phyloP scores from a whole-genome alignment of 1,140 invertebrate species.

The Heterodera schachtii region DNA sequence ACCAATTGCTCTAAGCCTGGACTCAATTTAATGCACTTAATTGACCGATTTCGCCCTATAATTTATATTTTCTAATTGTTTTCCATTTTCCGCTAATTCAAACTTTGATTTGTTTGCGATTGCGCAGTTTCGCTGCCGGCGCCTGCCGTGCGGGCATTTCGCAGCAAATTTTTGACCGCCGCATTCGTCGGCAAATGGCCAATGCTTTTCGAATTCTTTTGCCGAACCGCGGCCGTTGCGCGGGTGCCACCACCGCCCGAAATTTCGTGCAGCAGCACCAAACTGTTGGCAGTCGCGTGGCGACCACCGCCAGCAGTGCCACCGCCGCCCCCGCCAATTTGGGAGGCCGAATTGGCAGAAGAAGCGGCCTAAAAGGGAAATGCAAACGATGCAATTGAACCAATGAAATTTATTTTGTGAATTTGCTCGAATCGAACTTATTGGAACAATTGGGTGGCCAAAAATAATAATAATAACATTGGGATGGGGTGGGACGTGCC shows the following conservation, averaged over 20 bases:
- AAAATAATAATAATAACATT: too few relatives aligned
- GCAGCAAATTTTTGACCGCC: not conserved
- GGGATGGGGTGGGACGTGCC: too few relatives aligned
- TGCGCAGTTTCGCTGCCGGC: not conserved
- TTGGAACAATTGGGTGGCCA: too few relatives aligned
- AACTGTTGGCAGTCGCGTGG: not conserved
- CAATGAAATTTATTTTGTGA: not conserved
- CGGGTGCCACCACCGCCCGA: not conserved
- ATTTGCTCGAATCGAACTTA: not conserved
- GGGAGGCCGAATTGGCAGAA: not conserved
- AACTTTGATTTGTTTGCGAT: too few relatives aligned
- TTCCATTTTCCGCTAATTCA: not conserved
- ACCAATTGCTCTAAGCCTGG: too few relatives aligned
- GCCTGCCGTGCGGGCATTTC: not conserved
- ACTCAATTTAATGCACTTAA: too few relatives aligned
- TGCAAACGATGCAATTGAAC: too few relatives aligned
- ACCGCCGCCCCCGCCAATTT: not conserved
- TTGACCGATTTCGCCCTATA: too few relatives aligned
- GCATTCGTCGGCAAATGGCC: constrained; percentile 20
- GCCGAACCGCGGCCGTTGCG: not conserved
- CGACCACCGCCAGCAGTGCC: too few relatives aligned
- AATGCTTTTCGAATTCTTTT: constrained; percentile 20
- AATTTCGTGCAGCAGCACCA: not conserved
- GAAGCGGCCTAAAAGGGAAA: not conserved
- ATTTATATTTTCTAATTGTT: not conserved